Base-by-base conservation (phyloP, 2,888 invertebrate genomes). In the Notodonta dromedarius region DNA sequence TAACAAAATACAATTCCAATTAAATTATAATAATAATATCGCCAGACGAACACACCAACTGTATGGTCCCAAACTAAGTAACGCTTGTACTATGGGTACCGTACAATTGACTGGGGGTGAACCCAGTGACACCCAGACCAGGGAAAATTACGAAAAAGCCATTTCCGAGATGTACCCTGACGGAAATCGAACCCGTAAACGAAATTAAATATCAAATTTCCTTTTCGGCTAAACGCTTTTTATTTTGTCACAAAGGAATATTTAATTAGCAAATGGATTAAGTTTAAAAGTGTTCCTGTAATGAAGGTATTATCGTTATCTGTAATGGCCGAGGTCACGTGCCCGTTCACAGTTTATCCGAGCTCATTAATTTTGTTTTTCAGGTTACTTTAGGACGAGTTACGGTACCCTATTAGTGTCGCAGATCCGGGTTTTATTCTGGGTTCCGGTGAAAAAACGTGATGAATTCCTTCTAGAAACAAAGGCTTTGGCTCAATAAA, bases 261-360 rank as follows among this genome's bases (percentile, higher is more conserved):
- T 63, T 69, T 73, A 71, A 71, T 73, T 69, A 69, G 56, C 60
- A 51, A 62, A 65, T 63, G 61, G 59, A 48, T 65, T 44, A 73
- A 66, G 62, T 69, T 71, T 65, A 57, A 73, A 71, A 62, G 65
- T 59, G 56, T 67, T 66, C 69, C 66, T 69, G 73, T 58, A 67
- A 64, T 16, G 11, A 16, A 62, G 39, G 56, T 63, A 66, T 71
- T 61, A 71, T 59, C 69, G 67, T 73, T 67, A 69, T 72, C 67
- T 62, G 50, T 66, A 62, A 73, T 56, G 70, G 39, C 55, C 46
- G 4, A 24, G 42, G 66, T 66, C 74, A 73, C 73, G 74, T 66
- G 56, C 62, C 62, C 57, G 39, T 60, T 56, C n/a, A 13, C 54
- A 54, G 40, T 62, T 59, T 62, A 62, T 69, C 48, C 54, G 59